Percentiles rank a stretch among this genome's conserved stretches.
Evolutionary conservation across 2,888 invertebrate species (phyloP).

Genomic region (Apodemia duryi): DNA sequence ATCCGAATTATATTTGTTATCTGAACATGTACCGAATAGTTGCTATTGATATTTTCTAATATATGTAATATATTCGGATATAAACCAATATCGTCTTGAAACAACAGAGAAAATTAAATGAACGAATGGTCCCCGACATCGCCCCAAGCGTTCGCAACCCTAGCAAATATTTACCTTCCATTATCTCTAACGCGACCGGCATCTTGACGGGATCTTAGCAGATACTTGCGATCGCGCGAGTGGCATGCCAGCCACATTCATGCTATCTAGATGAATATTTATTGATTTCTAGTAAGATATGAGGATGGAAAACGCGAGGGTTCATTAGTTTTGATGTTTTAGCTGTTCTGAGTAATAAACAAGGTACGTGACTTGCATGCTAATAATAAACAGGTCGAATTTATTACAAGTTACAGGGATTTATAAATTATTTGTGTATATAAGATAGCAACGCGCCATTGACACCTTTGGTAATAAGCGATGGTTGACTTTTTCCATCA

Average conservation of each 20-base stretch:
- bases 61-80: not conserved
- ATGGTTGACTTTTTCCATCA: no score
- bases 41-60: not conserved
- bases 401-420: not conserved
- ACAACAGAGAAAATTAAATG: slow-evolving; percentile 64
- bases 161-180: slow-evolving; percentile 59
- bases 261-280: slow-evolving; percentile 33
- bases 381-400: not conserved
- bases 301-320: slow-evolving; percentile 4
- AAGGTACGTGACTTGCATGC: slow-evolving; percentile 5
- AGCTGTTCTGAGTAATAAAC: not conserved
- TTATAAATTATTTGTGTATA: not conserved
- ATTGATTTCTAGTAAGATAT: slow-evolving; percentile 24
- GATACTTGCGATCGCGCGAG: slow-evolving; percentile 25
- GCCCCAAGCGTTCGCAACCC: slow-evolving; percentile 35
- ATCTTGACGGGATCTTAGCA: slow-evolving; percentile 28
- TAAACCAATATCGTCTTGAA: slow-evolving; percentile 18
- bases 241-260: slow-evolving; percentile 25
- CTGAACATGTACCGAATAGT: not conserved
- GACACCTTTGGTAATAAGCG: not conserved
- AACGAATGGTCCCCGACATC: slow-evolving; percentile 21
- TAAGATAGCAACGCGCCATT: not conserved
- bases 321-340: slow-evolving; percentile 16
- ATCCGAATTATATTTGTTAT: not conserved
- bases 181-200: slow-evolving; percentile 46